A percentile compares a stretch with the other conserved stretches of the same genome.
Conservation (phyloP, 2,797 vertebrate species). For the Bradypodion ventrale region DNA sequence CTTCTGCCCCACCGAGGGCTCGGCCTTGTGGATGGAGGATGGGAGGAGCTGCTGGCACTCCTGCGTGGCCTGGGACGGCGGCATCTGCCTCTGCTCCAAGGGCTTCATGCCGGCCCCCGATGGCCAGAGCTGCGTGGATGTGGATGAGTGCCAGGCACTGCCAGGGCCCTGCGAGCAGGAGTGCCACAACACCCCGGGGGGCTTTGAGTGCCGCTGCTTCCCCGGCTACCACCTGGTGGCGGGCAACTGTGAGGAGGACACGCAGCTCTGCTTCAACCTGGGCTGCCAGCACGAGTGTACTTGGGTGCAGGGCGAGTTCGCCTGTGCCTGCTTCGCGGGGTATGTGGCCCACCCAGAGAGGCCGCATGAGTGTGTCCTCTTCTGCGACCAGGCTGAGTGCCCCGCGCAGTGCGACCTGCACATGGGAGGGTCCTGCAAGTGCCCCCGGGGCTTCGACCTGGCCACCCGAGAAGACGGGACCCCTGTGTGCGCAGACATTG, state of each 20-base stretch:
- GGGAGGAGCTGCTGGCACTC: neutral
- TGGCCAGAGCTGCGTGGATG: conserved; percentile 72
- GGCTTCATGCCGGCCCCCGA: conserved; percentile 75
- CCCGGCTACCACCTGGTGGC: conserved; percentile 74
- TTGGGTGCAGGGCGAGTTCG: conserved; percentile 26
- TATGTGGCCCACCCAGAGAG: conserved; percentile 35
- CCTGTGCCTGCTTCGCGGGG: conserved; percentile 73
- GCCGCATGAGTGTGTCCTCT: conserved; percentile 61
- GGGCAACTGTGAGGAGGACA: too few species aligned
- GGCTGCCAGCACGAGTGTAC: conserved; percentile 82
- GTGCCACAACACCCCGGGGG: conserved; percentile 75
- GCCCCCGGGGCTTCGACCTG: conserved; percentile 78
- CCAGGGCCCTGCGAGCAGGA: conserved; percentile 70
- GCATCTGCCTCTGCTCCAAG: conserved; percentile 72
- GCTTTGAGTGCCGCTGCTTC: conserved; percentile 79
- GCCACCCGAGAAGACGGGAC: fast-evolving
- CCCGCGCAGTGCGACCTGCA: conserved; percentile 65
- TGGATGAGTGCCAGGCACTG: conserved; percentile 74
- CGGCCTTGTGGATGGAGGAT: conserved; percentile 15
- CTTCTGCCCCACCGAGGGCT: neutral
- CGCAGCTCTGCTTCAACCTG: fast-evolving
- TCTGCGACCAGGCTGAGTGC: conserved; percentile 75
- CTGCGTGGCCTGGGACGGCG: conserved; percentile 4
- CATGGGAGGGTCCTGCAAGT: conserved; percentile 51
- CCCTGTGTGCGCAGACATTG: conserved; percentile 74